Percentiles rank a stretch among this genome's conserved stretches.
Evolutionary conservation across 1,140 invertebrate genomes (phyloP).

Genomic region (Spodoptera frugiperda): DNA sequence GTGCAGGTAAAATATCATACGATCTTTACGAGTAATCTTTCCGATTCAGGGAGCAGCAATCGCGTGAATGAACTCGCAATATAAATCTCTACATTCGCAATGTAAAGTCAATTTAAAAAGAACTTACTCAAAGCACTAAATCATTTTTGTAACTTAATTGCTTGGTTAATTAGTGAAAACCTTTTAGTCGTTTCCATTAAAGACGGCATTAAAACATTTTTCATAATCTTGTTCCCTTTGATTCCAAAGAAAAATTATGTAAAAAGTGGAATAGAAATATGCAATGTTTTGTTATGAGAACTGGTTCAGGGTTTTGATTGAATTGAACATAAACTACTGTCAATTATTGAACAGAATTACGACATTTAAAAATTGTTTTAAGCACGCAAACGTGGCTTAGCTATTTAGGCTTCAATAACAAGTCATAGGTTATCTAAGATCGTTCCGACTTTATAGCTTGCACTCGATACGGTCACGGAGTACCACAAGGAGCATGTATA

Average conservation of each 20-base stretch:
- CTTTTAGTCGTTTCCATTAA: too few relatives aligned
- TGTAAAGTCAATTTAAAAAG: neutral
- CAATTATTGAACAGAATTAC: neutral
- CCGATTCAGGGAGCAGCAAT: constrained; percentile 28
- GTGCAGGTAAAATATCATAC: constrained; percentile 71
- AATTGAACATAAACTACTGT: neutral
- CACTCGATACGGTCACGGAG: constrained; percentile 44
- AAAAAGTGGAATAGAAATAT: neutral
- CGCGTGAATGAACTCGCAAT: constrained; percentile 12
- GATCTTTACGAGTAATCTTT: constrained; percentile 47
- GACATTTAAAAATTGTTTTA: neutral
- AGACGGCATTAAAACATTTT: too few relatives aligned
- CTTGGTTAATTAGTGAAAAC: neutral
- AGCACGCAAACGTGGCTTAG: constrained; percentile 53
- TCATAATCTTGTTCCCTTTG: too few relatives aligned
- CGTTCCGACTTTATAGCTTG: constrained; percentile 53
- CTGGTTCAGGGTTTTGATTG: neutral
- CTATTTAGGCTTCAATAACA: constrained; percentile 60
- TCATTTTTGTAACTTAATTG: neutral
- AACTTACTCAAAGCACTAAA: too few relatives aligned
- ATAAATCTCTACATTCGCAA: neutral
- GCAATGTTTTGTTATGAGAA: too few relatives aligned
- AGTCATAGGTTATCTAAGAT: constrained; percentile 68
- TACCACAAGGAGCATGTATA: constrained; percentile 49
- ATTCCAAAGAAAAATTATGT: neutral